Evolutionary conservation across 2,113 vertebrate species (phyloP).

Genomic region (Bos taurus): DNA sequence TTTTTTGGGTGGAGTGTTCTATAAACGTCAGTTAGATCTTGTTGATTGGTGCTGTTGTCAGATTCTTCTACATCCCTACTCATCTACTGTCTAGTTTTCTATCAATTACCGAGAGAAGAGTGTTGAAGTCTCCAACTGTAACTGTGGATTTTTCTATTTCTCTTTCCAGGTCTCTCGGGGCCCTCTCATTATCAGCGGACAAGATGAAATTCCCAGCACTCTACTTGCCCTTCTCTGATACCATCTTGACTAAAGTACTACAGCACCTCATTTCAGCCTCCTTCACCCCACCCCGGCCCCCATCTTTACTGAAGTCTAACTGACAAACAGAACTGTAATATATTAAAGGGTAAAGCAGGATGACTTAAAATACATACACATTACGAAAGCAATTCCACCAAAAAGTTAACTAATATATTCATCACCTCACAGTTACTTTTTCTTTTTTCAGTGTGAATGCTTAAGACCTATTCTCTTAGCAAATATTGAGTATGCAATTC

Average conservation of each 20-base stretch:
- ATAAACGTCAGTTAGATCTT: not conserved
- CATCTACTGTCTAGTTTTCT: not conserved
- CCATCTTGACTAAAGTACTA: not conserved
- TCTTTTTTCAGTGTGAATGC: not conserved
- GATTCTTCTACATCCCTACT: not conserved
- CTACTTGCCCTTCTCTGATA: not conserved
- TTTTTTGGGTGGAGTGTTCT: not conserved
- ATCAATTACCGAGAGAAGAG: not conserved
- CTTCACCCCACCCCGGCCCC: not conserved
- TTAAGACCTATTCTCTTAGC: not conserved
- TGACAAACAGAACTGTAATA: not conserved
- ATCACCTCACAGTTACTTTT: not conserved
- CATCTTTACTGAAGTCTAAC: not conserved
- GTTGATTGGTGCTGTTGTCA: not conserved
- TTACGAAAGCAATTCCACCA: not conserved
- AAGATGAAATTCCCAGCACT: not conserved
- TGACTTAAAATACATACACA: not conserved
- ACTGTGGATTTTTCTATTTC: not conserved
- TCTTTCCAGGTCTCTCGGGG: not conserved
- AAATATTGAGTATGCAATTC: not conserved
- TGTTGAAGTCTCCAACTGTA: not conserved
- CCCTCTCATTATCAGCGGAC: not conserved
- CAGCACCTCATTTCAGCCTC: not conserved
- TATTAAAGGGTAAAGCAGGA: not conserved
- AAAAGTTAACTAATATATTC: not conserved